Base-by-base conservation (phyloP, 1,140 invertebrate species). In the Microplitis mediator region DNA sequence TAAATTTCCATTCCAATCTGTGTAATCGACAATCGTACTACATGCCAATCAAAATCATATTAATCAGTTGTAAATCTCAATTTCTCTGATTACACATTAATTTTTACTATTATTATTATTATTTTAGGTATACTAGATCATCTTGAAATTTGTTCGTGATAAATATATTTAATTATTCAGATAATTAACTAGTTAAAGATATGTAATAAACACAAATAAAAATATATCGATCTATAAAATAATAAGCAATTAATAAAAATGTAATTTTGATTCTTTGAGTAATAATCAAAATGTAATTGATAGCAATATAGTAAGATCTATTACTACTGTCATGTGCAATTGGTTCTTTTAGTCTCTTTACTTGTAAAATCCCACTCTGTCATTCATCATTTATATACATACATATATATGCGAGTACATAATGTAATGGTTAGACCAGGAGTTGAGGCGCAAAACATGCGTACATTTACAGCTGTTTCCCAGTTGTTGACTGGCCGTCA, bases 401-500 rank as follows among this genome's bases (percentile, higher is more conserved):
- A 32, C 31, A 35, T 32, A 13, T 8, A 13, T n/a, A 13, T 36
- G 13, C 32, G 35, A 9, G 62, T 35, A 39, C 52, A 16, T n/a
- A 23, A 56, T 16, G 52, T 23, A 14, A 14, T 56, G n/a, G 58
- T 61, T 23, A 23, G 14, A 14, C 31, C 23, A 23, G 34, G 14
- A 31, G 34, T 50, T 75, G 73, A 65, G 75, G 63, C 73, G 79
- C 78, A 80, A 81, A 81, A 81, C 74, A 71, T 77, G 78, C 75
- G 75, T 80, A 71, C 75, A 71, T 77, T 76, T 77, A 78, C 80
- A 81, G 79, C 79, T 80, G 80, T 78, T 81, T 75, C 73, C 74
- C 80, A 82, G 81, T 82, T 78, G 75, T 76, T 76, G 74, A 63
- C 76, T 69, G 74, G 76, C 75, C 77, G 77, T 65, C 66, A 77